Evolutionary conservation across 2,113 vertebrate species (phyloP), one percentile per base, ranked within the genome.

Genomic region (Psettodes erumei): DNA sequence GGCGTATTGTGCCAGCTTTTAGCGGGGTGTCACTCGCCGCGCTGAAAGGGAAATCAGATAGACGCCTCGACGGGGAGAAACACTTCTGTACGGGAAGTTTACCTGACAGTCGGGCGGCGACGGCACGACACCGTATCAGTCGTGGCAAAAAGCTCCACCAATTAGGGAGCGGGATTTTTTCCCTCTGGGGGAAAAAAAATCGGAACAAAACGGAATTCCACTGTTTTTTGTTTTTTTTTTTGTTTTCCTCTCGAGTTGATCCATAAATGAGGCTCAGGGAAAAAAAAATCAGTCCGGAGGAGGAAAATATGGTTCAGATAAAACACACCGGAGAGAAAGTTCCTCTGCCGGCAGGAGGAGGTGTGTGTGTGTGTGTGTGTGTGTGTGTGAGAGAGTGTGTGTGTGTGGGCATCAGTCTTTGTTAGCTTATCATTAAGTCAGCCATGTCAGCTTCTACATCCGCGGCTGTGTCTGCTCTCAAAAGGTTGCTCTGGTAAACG

Each of bases 81-180:
- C 51, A 77, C 77, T 84, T 85, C 48, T 40, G 38, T 6, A 12
- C 13, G 38, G 8, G 38, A 88, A 89, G 81, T 90, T 91, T 90
- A 91, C 89, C 90, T 91, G 90, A 91, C 91, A 90, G 84, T 89
- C 89, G 72, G n/a, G 83, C 90, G 78, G 76, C 75, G 84, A 82
- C 78, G 65, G 71, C 6, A 82, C 82, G 89, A 90, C 88, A 79
- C 59, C 0, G 72, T 66, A 79, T 86, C 82, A 82, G 74, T 77
- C 66, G 62, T 33, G 66, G 86, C 82, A 71, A 83, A 89, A 80
- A 85, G 68, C 83, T 71, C 85, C 89, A 86, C 77, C 89, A 93
- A 91, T 92, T 91, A 91, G 87, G 82, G 75, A 12, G 18, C 11
- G 62, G 62, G 86, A n/a, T n/a, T n/a, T n/a, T n/a, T 90, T 84